These are phyloP conservation scores for Drosophila macrospina DNA, from an alignment of 2,888 invertebrate species.

Conservation along the genomic window DNA sequence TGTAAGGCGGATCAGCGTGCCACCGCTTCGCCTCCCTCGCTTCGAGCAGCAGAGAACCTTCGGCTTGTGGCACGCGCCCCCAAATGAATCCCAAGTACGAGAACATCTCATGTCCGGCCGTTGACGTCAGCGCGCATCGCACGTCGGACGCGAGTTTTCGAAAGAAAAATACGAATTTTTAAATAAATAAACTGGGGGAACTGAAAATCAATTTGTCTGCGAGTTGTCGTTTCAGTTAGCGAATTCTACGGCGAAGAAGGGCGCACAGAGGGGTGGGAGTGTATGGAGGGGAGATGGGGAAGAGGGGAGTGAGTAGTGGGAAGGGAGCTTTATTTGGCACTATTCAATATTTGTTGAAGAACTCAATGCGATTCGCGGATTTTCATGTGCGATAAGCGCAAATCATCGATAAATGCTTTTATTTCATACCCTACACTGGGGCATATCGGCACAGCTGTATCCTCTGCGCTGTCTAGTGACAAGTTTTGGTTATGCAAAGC, in stretches of 20 bases:
- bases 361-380: slow-evolving; percentile 39
- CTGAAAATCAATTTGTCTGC: slow-evolving; percentile 61
- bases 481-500: no score
- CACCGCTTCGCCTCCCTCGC: no score
- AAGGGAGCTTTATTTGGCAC: slow-evolving; percentile 39
- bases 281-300: not conserved
- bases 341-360: slow-evolving; percentile 53
- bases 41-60: no score
- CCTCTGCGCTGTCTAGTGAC: no score
- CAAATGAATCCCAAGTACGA: slow-evolving; percentile 20
- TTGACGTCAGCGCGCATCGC: slow-evolving; percentile 57
- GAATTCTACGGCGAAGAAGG: slow-evolving; percentile 7
- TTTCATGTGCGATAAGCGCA: slow-evolving; percentile 50
- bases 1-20: slow-evolving; percentile 22
- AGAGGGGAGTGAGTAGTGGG: not conserved
- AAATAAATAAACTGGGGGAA: slow-evolving; percentile 55
- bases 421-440: slow-evolving; percentile 13
- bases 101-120: slow-evolving; percentile 33
- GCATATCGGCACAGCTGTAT: not conserved
- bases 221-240: slow-evolving; percentile 32
- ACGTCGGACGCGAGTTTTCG: slow-evolving; percentile 37
- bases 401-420: slow-evolving; percentile 42
- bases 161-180: slow-evolving; percentile 54
- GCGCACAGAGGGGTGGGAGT: not conserved
- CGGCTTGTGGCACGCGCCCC: slow-evolving; percentile 52